These are phyloP conservation scores for Colius striatus DNA, from an alignment of 2,113 vertebrate genomes.

Conservation along the genomic window DNA sequence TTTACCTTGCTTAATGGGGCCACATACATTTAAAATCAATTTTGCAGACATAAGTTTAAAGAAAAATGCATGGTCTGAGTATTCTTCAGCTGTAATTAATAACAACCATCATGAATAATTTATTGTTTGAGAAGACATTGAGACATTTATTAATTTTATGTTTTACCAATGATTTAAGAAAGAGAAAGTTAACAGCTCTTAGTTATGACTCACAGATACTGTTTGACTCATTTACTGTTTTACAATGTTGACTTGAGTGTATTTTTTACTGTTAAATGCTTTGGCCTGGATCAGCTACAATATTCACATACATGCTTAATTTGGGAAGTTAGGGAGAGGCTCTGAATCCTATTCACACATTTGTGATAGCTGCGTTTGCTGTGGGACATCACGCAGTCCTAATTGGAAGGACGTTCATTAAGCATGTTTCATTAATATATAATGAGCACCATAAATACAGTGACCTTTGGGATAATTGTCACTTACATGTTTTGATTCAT, in stretches of 20 bases:
- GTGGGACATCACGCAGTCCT: neutral
- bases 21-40: neutral
- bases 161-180: neutral
- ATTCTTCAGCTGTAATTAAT: neutral
- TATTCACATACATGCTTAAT: neutral
- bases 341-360: neutral
- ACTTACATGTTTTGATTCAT: slow-evolving; percentile 9
- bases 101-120: neutral
- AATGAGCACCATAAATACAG: neutral
- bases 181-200: neutral
- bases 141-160: neutral
- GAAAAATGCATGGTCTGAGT: neutral
- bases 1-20: neutral
- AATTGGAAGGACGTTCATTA: slow-evolving; percentile 15
- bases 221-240: neutral
- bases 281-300: neutral
- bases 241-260: neutral
- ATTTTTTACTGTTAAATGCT: neutral
- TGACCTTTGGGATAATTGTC: slow-evolving; percentile 40
- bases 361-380: neutral
- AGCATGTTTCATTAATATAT: neutral
- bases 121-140: neutral
- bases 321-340: neutral
- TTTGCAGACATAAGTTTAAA: neutral
- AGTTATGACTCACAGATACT: neutral